These are phyloP conservation scores for Phallusia fumigata DNA, from an alignment of 23 tunicate species.

Conservation along the genomic window DNA sequence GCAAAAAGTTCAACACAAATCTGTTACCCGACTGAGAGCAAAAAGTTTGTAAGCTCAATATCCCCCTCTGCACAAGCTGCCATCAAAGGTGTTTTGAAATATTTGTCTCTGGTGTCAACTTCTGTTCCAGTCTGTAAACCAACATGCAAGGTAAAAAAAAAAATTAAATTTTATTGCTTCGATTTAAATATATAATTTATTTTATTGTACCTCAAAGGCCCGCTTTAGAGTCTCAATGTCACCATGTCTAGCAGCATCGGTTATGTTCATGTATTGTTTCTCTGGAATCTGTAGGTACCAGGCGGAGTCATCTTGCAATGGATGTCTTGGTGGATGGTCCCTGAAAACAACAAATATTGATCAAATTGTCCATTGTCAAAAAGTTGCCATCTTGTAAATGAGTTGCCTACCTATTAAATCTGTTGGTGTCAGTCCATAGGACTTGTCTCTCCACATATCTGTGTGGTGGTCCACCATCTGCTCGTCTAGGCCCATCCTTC, in stretches of 20 bases:
- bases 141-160: neutral
- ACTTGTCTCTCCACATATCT: slow-evolving; percentile 81
- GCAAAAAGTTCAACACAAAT: too few species aligned
- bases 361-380: too few species aligned
- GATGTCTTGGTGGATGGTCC: slow-evolving; percentile 82
- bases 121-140: slow-evolving; percentile 73
- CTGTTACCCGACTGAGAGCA: slow-evolving; percentile 68
- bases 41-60: slow-evolving; percentile 54
- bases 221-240: slow-evolving; percentile 59
- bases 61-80: slow-evolving; percentile 86
- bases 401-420: slow-evolving; percentile 63
- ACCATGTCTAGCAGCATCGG: slow-evolving; percentile 76
- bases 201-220: slow-evolving; percentile 77
- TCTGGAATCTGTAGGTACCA: slow-evolving; percentile 92
- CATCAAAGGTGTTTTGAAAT: slow-evolving; percentile 92
- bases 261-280: slow-evolving; percentile 77
- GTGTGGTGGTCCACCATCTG: slow-evolving; percentile 94
- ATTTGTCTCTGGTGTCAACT: slow-evolving; percentile 86
- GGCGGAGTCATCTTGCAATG: slow-evolving; percentile 86
- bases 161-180: too few species aligned
- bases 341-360: too few species aligned
- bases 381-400: neutral
- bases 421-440: slow-evolving; percentile 70
- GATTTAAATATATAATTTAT: too few species aligned
- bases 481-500: slow-evolving; percentile 69